phyloP scores from a whole-genome alignment of 2,113 vertebrate genomes.

The Rynchops niger region DNA sequence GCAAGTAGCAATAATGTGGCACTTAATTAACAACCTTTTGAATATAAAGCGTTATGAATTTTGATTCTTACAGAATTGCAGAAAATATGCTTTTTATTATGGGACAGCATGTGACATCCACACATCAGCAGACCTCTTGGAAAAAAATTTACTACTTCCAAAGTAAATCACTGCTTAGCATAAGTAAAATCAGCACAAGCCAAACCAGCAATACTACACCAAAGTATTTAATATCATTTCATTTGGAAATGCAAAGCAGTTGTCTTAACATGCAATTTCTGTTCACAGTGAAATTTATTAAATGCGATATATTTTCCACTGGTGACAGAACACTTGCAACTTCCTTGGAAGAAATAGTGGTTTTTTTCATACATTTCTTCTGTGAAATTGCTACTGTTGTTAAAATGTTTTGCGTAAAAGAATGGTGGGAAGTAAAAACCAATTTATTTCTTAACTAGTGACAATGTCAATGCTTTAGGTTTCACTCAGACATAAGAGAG shows the following conservation, averaged over 20 bases:
- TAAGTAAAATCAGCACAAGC: background rate
- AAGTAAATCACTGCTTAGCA: background rate
- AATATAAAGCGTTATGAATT: background rate
- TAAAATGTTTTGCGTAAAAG: background rate
- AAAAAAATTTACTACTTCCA: background rate
- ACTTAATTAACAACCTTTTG: constrained; percentile 33
- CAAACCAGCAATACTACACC: background rate
- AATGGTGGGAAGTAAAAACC: background rate
- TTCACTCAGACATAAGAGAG: background rate
- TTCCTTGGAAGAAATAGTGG: background rate
- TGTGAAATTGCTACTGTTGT: background rate
- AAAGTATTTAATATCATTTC: background rate
- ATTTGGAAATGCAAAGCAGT: constrained; percentile 34
- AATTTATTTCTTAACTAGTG: background rate
- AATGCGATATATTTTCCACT: background rate
- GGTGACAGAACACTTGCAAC: background rate
- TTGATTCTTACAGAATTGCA: background rate
- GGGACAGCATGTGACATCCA: background rate
- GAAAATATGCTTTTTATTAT: constrained; percentile 13
- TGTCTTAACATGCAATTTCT: background rate
- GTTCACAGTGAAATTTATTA: background rate
- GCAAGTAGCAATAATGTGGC: background rate
- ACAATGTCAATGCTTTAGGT: background rate
- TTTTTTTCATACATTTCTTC: background rate
- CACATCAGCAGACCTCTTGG: background rate